A percentile compares a stretch with the other conserved stretches of the same genome.
Evolutionary conservation across 2,888 invertebrate species (phyloP).

Genomic region (Pandemis heparana): DNA sequence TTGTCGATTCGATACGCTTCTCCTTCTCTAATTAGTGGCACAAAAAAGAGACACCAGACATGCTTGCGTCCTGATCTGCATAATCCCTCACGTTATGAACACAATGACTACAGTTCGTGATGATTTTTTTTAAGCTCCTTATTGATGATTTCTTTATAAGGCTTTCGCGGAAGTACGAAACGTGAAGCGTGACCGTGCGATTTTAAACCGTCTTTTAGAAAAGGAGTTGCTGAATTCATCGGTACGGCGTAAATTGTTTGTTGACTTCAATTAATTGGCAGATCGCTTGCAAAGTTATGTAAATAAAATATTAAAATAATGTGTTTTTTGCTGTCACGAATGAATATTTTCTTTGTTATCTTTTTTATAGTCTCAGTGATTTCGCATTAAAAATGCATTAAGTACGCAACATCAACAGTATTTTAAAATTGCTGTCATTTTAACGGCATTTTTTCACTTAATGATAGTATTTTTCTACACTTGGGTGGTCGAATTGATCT

Average conservation of each 20-base stretch:
- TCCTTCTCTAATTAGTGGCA: background rate
- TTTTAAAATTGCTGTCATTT: slow-evolving; percentile 17
- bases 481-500: slow-evolving; percentile 38
- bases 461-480: background rate
- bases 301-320: no score
- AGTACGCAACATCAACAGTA: slow-evolving; percentile 5
- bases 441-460: slow-evolving; percentile 17
- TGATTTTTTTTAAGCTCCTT: slow-evolving; percentile 4
- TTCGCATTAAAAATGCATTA: slow-evolving; percentile 20
- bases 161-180: slow-evolving; percentile 20
- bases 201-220: background rate
- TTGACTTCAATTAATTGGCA: no score
- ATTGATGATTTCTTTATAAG: slow-evolving; percentile 18
- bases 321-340: no score
- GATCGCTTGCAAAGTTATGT: no score
- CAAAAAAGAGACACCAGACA: background rate
- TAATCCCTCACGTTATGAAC: slow-evolving; percentile 6
- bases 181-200: slow-evolving; percentile 5
- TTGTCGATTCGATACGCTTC: background rate
- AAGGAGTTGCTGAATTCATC: background rate
- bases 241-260: background rate
- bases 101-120: slow-evolving; percentile 17
- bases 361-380: background rate
- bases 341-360: no score
- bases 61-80: slow-evolving; percentile 6